Evolutionary conservation across 2,888 invertebrate species (phyloP).

Genomic region (Dendrolimus pini): DNA sequence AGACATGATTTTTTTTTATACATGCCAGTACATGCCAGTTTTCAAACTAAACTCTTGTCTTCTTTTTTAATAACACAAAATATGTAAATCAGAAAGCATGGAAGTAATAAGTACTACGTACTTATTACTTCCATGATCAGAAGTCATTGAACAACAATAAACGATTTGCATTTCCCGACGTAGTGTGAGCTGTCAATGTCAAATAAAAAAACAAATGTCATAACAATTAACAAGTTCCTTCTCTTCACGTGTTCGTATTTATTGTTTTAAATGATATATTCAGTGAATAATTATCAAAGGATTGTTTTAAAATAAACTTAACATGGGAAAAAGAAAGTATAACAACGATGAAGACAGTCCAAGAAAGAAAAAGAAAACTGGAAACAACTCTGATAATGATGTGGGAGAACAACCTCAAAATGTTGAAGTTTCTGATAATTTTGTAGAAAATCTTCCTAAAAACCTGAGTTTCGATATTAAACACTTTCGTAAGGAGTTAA

Average conservation of each 20-base stretch:
- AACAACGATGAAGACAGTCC: constrained; percentile 27
- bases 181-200: neutral
- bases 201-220: neutral
- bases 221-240: neutral
- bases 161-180: too few species aligned
- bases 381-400: constrained; percentile 20
- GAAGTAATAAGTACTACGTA: too few species aligned
- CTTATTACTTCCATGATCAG: too few species aligned
- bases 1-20: too few species aligned
- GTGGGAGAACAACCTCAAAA: constrained; percentile 42
- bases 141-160: too few species aligned
- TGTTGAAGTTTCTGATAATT: constrained; percentile 11
- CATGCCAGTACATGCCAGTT: too few species aligned
- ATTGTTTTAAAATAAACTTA: constrained; percentile 9
- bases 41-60: too few species aligned
- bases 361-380: constrained; percentile 35
- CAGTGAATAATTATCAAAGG: neutral
- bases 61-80: too few species aligned
- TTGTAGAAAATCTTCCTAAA: constrained; percentile 16
- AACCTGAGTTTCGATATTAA: constrained; percentile 70
- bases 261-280: constrained; percentile 1
- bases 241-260: constrained; percentile 25
- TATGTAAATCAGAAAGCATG: too few species aligned
- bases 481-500: constrained; percentile 76
- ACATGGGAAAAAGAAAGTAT: constrained; percentile 60